Evolutionary conservation across 1,140 invertebrate species (phyloP), one percentile per base, ranked within the genome.

Genomic region (Cotesia typhae): DNA sequence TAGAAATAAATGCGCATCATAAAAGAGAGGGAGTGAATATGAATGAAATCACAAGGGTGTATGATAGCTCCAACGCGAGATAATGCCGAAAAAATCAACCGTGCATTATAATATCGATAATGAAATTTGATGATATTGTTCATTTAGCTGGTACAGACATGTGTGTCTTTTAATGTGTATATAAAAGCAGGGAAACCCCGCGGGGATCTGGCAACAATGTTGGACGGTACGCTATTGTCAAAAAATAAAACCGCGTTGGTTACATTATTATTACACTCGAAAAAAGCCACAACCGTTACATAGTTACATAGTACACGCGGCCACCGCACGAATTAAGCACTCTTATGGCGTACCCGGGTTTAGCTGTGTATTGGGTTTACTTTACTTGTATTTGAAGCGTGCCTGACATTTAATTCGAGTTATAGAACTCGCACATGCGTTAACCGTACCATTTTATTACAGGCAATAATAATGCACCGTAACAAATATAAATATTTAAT

Each of bases 51-150:
- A 4, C 36, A 9, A 52, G 35, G 35, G 38, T 41, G 38, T 67
- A 55, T 6, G n/a, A 67, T 52, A 17, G 4, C 6, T 41, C 12
- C 3, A 5, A 4, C 55, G 10, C 57, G 12, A 53, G 61, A 38
- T 59, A 67, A 67, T 55, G 66, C 65, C 47, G 67, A 79, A 81
- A 85, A 81, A 85, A 86, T 86, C 83, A 86, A 87, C 79, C 77
- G 77, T 73, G 80, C 79, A 84, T 86, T 86, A 86, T 86, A 83
- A 82, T 78, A 76, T 81, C 83, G 83, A 86, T 86, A 86, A 86
- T 85, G 85, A 86, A 86, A 86, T 87, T 86, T 85, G 82, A 86
- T 82, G 85, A 86, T 83, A 85, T 85, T 85, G 84, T 86, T 81
- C 84, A 85, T 83, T 87, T 86, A 77, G 79, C 82, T 79, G 83